These are phyloP conservation scores for Acestrorhynchus altus DNA, from an alignment of 2,797 vertebrate species.

Conservation along the genomic window DNA sequence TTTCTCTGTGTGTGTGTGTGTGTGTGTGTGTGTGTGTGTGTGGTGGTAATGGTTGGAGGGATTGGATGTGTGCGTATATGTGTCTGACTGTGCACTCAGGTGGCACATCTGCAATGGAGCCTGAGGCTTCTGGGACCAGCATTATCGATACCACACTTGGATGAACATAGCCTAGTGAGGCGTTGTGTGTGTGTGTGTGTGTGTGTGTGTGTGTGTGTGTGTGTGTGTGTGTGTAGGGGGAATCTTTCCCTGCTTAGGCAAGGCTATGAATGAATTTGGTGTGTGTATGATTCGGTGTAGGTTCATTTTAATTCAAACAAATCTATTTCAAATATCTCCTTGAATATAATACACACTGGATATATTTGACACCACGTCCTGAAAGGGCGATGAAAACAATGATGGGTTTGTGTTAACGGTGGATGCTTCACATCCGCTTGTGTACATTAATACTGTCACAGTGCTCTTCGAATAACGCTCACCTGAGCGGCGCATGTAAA, in stretches of 20 bases:
- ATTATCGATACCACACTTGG: constrained; percentile 53
- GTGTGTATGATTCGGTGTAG: neutral
- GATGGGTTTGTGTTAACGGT: neutral
- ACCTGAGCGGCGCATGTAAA: neutral
- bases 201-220: too few species aligned
- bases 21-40: constrained; percentile 1
- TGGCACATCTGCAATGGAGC: constrained; percentile 62
- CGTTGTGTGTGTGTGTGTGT: neutral
- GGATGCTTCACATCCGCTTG: neutral
- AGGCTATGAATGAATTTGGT: constrained; percentile 30
- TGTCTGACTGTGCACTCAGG: constrained; percentile 71
- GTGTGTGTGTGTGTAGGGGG: too few species aligned
- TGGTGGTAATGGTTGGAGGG: too few species aligned
- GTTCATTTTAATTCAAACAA: too few species aligned
- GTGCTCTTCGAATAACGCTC: neutral
- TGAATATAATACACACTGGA: neutral
- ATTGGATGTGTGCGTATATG: constrained; percentile 34
- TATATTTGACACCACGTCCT: neutral
- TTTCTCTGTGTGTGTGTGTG: neutral
- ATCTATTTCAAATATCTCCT: too few species aligned
- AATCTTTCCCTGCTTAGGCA: constrained; percentile 45
- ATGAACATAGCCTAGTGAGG: constrained; percentile 7
- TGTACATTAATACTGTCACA: constrained; percentile 12
- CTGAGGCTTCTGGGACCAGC: constrained; percentile 64
- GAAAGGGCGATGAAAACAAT: neutral